Percentiles rank a stretch among this genome's conserved stretches.
Evolutionary conservation across 2,888 invertebrate species (phyloP).

Genomic region (Hypsopygia costalis): DNA sequence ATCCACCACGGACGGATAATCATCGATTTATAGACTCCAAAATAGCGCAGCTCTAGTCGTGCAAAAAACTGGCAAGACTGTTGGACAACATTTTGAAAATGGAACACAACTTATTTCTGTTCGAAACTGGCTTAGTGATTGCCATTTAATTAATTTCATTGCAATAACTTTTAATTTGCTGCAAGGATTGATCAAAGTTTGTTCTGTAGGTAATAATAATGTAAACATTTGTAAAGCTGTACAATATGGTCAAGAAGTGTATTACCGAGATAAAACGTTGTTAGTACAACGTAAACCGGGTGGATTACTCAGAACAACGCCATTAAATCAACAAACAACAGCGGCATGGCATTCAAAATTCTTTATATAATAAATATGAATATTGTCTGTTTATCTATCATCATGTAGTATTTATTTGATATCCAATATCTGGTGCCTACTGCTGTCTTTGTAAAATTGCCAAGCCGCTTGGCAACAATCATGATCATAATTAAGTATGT

Average conservation of each 20-base stretch:
- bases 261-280: background rate
- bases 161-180: background rate
- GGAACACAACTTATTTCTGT: too few species aligned
- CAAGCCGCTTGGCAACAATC: too few species aligned
- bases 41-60: too few species aligned
- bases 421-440: too few species aligned
- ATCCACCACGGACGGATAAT: conserved; percentile 2
- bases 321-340: conserved; percentile 45
- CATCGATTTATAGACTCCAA: background rate
- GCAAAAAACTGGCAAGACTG: too few species aligned
- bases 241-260: background rate
- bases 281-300: background rate
- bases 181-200: background rate
- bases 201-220: background rate
- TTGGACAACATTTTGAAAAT: too few species aligned
- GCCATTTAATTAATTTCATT: too few species aligned
- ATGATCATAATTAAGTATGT: too few species aligned
- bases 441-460: too few species aligned
- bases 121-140: too few species aligned
- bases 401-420: too few species aligned
- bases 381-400: background rate
- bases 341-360: conserved; percentile 21
- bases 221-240: background rate
- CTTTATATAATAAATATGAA: background rate
- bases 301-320: conserved; percentile 8